A percentile compares a stretch with the other conserved stretches of the same genome.
Conservation (phyloP, 2,888 invertebrate species). For the Pterostichus madidus region DNA sequence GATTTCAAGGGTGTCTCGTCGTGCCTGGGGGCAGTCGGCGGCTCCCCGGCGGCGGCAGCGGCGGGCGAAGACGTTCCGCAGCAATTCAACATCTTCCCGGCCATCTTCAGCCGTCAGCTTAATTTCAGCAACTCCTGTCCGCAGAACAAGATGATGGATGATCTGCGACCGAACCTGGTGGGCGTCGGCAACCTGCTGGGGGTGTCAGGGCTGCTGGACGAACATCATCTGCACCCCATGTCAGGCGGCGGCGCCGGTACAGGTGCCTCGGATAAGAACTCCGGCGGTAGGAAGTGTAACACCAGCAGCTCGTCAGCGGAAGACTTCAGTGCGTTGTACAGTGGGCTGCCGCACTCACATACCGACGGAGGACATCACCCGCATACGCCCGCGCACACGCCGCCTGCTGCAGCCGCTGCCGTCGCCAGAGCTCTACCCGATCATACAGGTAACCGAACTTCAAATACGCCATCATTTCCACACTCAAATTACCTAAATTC, state of each 20-base stretch:
- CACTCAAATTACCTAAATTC: too few species aligned
- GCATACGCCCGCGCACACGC: slow-evolving; percentile 86
- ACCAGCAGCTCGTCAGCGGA: slow-evolving; percentile 90
- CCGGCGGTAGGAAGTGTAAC: slow-evolving; percentile 84
- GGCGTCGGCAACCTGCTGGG: slow-evolving; percentile 89
- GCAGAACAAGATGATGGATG: slow-evolving; percentile 92
- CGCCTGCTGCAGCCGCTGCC: slow-evolving; percentile 77
- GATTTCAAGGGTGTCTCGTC: slow-evolving; percentile 90
- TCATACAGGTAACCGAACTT: slow-evolving; percentile 74
- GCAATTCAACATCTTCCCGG: slow-evolving; percentile 95
- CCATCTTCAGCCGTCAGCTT: slow-evolving; percentile 92
- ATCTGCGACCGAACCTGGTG: slow-evolving; percentile 89
- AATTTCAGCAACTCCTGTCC: slow-evolving; percentile 87
- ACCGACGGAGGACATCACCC: slow-evolving; percentile 77
- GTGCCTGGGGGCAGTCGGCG: slow-evolving; percentile 81
- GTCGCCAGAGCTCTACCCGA: slow-evolving; percentile 76
- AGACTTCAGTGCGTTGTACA: slow-evolving; percentile 93
- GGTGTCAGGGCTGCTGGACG: slow-evolving; percentile 88
- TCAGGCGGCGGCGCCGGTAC: slow-evolving; percentile 73
- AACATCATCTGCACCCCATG: slow-evolving; percentile 83
- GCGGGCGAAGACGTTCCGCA: slow-evolving; percentile 81
- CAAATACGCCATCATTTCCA: slow-evolving; percentile 2
- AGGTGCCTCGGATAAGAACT: slow-evolving; percentile 76
- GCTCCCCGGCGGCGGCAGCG: slow-evolving; percentile 78
- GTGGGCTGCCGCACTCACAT: slow-evolving; percentile 78